These are phyloP conservation scores for Anguilla anguilla DNA, from an alignment of 2,797 vertebrate species.

Conservation along the genomic window DNA sequence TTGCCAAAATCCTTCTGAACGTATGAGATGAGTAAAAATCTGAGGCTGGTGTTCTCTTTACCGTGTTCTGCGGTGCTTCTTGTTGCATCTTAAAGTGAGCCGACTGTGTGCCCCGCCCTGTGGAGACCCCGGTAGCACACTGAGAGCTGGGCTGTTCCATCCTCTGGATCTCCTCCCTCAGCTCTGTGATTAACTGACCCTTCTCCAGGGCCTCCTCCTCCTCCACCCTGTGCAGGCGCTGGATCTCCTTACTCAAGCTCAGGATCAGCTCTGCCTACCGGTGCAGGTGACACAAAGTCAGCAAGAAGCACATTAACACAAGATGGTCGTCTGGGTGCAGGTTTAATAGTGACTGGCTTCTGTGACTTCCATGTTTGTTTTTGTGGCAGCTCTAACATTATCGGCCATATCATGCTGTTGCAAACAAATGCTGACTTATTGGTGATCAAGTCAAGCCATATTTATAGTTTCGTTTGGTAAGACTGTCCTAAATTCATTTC, in stretches of 20 bases:
- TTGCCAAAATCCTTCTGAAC: not conserved
- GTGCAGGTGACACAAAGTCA: not conserved
- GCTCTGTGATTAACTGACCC: slow-evolving; percentile 1
- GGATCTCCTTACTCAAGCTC: not conserved
- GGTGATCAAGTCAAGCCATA: no score
- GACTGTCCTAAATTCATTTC: no score
- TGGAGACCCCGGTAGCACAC: not conserved
- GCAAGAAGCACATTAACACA: not conserved
- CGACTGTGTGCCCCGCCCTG: not conserved
- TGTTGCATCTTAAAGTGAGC: not conserved
- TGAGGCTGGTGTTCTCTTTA: not conserved
- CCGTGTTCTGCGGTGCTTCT: not conserved
- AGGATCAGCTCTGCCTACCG: slow-evolving; percentile 8
- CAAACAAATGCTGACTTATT: no score
- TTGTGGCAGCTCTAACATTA: no score
- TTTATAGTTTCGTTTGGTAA: no score
- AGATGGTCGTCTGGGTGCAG: not conserved
- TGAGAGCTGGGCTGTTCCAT: not conserved
- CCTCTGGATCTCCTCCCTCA: slow-evolving; percentile 11
- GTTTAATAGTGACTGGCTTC: not conserved
- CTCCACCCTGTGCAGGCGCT: not conserved
- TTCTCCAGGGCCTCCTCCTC: slow-evolving; percentile 6
- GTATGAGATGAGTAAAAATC: not conserved
- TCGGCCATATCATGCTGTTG: no score
- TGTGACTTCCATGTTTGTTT: not conserved